Base-by-base conservation (phyloP, 2,888 invertebrate species). In the Thyatira batis region DNA sequence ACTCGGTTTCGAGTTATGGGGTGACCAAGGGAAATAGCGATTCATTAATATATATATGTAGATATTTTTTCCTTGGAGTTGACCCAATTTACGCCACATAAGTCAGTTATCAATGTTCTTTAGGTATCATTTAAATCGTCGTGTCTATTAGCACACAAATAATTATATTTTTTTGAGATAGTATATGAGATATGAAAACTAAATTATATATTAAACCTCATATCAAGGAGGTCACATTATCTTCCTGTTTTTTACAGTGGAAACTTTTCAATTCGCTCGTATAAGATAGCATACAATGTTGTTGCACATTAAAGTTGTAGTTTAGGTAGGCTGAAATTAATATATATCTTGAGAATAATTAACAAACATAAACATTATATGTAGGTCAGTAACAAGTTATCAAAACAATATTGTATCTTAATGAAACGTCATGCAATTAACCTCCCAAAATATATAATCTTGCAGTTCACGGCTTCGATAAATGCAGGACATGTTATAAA, bases 301-400 rank as follows among this genome's bases (percentile, higher is more conserved):
- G 4, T n/a, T 8, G 17, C 39, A 39, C 11, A 8, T 39, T 17
- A 5, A 17, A 17, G 1, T 17, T 39, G 39, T 39, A 39, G 17
- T 39, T 39, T 39, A 39, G 39, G 39, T 39, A 39, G 39, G 17
- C 39, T 17, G 5, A 33, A 33, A 33, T 23, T 23, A 6, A 33
- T 13, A 13, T 13, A 39, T 39, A 13, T 17, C n/a, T 39, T 13
- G 11, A n/a, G n/a, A 1, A 13, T 33, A 13, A 13, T 33, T 28
- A 28, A 2, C 28, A 28, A 33, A 33, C n/a, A 33, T n/a, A 33
- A 27, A n/a, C 1, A 13, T 2, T 6, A 33, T 5, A 39, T 39
- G 49, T 62, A 60, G 65, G 61, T 62, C 61, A 65, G 58, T 60
- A 50, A 55, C 49, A 48, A 51, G 30, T 28, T 39, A 51, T 44